These are phyloP conservation scores for Metaphire vulgaris DNA, from an alignment of 1,140 invertebrate genomes.

Conservation along the genomic window DNA sequence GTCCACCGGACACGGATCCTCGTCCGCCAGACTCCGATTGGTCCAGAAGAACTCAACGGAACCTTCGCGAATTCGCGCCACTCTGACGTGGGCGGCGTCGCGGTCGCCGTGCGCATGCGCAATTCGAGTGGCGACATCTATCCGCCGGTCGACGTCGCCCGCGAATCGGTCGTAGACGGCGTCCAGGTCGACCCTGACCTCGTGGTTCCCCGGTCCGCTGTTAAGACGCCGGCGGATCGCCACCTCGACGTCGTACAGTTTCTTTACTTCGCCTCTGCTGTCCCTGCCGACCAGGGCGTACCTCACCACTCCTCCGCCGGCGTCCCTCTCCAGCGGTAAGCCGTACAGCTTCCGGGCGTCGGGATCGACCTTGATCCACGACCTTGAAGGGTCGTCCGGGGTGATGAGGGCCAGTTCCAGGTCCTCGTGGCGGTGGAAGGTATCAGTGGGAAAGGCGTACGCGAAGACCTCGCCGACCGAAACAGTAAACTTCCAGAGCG, in stretches of 20 bases:
- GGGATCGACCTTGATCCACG: constrained; percentile 80
- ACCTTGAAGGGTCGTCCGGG: constrained; percentile 63
- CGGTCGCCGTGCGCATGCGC: constrained; percentile 59
- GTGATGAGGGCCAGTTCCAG: constrained; percentile 63
- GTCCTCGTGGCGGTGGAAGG: constrained; percentile 76
- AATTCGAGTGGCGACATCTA: constrained; percentile 71
- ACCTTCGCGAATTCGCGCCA: constrained; percentile 29
- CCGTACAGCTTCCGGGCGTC: constrained; percentile 22
- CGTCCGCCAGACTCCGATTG: not conserved
- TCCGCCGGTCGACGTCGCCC: constrained; percentile 57
- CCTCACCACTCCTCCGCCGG: constrained; percentile 44
- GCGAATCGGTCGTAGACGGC: constrained; percentile 66
- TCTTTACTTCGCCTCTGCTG: constrained; percentile 62
- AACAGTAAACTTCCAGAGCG: constrained; percentile 22
- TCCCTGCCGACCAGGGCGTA: constrained; percentile 67
- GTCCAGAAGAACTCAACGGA: not conserved
- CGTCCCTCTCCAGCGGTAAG: constrained; percentile 11
- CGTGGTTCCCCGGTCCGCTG: constrained; percentile 43
- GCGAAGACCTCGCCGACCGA: constrained; percentile 35
- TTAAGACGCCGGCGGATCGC: constrained; percentile 58
- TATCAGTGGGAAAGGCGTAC: constrained; percentile 64
- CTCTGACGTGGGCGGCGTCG: constrained; percentile 49
- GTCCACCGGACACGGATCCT: not conserved
- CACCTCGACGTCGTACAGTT: constrained; percentile 71
- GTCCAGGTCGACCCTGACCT: constrained; percentile 72